Conservation (phyloP, 2,888 invertebrate species). For the Noctua janthe region DNA sequence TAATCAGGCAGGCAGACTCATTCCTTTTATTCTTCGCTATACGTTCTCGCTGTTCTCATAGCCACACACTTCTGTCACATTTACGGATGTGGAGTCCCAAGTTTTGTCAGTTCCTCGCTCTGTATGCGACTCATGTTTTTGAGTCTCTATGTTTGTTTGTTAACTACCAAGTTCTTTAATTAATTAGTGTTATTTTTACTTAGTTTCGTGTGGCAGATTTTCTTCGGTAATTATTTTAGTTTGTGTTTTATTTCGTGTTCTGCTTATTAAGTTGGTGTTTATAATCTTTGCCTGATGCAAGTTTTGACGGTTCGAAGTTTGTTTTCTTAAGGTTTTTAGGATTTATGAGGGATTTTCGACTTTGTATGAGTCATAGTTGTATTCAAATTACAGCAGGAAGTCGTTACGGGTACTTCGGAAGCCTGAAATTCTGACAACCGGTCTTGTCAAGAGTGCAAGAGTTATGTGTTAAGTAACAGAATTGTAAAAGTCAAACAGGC, state of each 20-base stretch:
- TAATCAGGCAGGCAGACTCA: neutral
- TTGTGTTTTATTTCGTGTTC: conserved; percentile 14
- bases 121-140: conserved; percentile 67
- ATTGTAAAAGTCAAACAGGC: neutral
- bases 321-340: neutral
- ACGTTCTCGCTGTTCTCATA: neutral
- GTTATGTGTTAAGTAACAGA: neutral
- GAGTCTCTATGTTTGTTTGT: conserved; percentile 55
- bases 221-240: conserved; percentile 20
- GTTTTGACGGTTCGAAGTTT: neutral
- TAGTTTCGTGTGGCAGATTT: conserved; percentile 40
- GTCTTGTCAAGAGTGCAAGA: neutral
- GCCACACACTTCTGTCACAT: neutral
- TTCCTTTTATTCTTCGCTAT: neutral
- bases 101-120: conserved; percentile 55
- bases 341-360: neutral
- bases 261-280: conserved; percentile 14
- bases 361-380: neutral
- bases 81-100: conserved; percentile 26
- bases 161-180: conserved; percentile 60
- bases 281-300: neutral
- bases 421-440: neutral
- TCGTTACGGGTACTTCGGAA: neutral
- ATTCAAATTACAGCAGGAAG: no score
- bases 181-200: conserved; percentile 60